Evolutionary conservation across 2,797 vertebrate genomes (phyloP), one percentile per base, ranked within the genome.

Genomic region (Cheirogaleus major): DNA sequence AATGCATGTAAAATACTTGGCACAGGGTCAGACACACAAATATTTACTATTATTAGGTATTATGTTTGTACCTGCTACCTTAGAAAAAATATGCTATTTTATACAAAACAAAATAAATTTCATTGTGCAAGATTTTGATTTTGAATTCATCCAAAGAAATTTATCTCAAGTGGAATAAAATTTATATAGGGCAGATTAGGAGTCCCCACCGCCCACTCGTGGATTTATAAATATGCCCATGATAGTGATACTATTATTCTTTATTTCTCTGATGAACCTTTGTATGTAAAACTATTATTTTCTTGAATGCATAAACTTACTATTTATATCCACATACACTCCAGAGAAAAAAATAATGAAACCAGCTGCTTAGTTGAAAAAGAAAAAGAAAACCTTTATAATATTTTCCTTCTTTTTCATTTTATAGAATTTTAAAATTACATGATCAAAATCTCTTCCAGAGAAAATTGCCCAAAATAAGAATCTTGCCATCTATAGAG

Each of bases 391-490:
- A 93, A 11, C 4, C 43, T 69, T 95, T 85, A 72, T 73, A 88
- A 81, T 92, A 91, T 96, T 93, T 92, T 95, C 65, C 61, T 87
- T 27, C 43, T 78, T 93, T 95, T 35, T 70, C 25, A 88, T 85
- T 96, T 91, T 90, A 89, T 75, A 96, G 73, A 96, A 95, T 85
- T 95, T 97, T 94, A 2, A 90, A 95, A 93, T 93, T 85, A 83
- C 48, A 83, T 86, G 81, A 95, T 96, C 82, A 93, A 97, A 96
- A 95, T 96, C 57, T 95, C 55, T 95, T 93, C 41, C 52, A 67
- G 57, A 95, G 50, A 92, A 96, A 93, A 96, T 95, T 92, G 90
- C 73, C 59, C 78, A 84, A 89, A 30, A 83, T 96, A 94, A 94
- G 67, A 96, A 94, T 87, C 59, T 95, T 79, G 32, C 45, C 96